These are phyloP conservation scores for Heliangelus exortis DNA, from an alignment of 2,797 vertebrate species.

Conservation along the genomic window DNA sequence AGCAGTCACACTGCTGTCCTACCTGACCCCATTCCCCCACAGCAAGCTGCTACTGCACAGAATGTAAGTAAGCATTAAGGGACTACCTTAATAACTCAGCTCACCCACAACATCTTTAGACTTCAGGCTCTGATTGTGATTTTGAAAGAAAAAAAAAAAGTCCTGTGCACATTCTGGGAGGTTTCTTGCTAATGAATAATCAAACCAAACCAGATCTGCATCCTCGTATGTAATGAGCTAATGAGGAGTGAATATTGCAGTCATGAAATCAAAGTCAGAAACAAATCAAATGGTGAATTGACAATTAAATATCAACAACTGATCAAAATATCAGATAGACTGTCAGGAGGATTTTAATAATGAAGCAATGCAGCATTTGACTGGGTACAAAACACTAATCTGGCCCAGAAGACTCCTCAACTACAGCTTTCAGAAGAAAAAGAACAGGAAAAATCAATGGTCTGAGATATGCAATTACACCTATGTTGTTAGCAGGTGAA, in stretches of 20 bases:
- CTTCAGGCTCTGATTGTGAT: neutral
- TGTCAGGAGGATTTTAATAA: constrained; percentile 14
- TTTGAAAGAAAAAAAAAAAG: constrained; percentile 14
- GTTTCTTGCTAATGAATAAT: neutral
- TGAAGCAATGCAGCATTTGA: neutral
- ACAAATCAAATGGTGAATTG: constrained; percentile 22
- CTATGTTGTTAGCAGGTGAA: accelerated
- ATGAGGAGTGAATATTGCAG: neutral
- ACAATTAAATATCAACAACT: constrained; percentile 42
- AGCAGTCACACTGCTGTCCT: neutral
- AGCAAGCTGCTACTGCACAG: neutral
- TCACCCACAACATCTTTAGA: neutral
- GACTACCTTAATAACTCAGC: neutral
- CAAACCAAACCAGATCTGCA: neutral
- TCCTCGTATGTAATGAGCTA: neutral
- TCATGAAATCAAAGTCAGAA: neutral
- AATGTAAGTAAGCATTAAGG: neutral
- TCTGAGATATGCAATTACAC: neutral
- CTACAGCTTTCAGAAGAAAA: neutral
- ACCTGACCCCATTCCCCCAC: neutral
- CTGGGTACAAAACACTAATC: constrained; percentile 13
- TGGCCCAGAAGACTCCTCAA: neutral
- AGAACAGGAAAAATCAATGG: neutral
- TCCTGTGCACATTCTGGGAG: neutral
- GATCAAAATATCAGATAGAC: constrained; percentile 32